Base-by-base conservation (phyloP, 2,888 invertebrate species). In the Blera fallax region DNA sequence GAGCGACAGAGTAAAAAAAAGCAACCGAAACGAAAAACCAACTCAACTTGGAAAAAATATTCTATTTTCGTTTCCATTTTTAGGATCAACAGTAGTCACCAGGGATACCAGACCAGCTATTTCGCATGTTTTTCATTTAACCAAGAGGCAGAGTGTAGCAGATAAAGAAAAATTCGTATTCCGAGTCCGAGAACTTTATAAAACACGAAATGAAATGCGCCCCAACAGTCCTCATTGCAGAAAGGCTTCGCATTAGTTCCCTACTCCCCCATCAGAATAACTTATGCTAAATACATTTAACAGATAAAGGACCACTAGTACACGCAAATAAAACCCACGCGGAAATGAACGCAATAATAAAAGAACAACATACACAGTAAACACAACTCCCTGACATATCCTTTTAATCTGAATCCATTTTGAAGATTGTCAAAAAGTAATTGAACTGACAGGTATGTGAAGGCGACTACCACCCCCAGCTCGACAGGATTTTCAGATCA, bases 361-460 rank as follows among this genome's bases (percentile, higher is more conserved):
- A 45, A 24, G 69, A 69, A 60, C 40, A 21, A 14, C 58, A 29
- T 52, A 18, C 16, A 40, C 45, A 21, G 18, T 7, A 40, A 29
- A 50, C 24, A 8, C 43, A n/a, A 34, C 48, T 24, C 48, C 45
- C 32, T 24, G 70, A 21, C 50, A 64, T 37, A 62, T 60, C 24
- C 60, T 48, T 62, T 82, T 83, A 67, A 77, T 83, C 37, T 67
- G 60, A 83, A 83, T 78, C 65, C 72, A 67, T 78, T 67, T 78
- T 54, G 45, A 74, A 69, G 56, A 80, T 76, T 73, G 79, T 65
- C 60, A 72, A 65, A 76, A 83, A 18, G 58, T 72, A 60, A 83
- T 74, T 50, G 50, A 60, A 76, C 74, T 37, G 40, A 56, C 69
- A 72, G 58, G 7, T 10, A 48, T 7, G 2, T 3, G 48, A 32